phyloP scores from a whole-genome alignment of 2,113 vertebrate species.

The Phyllopteryx taeniolatus region DNA sequence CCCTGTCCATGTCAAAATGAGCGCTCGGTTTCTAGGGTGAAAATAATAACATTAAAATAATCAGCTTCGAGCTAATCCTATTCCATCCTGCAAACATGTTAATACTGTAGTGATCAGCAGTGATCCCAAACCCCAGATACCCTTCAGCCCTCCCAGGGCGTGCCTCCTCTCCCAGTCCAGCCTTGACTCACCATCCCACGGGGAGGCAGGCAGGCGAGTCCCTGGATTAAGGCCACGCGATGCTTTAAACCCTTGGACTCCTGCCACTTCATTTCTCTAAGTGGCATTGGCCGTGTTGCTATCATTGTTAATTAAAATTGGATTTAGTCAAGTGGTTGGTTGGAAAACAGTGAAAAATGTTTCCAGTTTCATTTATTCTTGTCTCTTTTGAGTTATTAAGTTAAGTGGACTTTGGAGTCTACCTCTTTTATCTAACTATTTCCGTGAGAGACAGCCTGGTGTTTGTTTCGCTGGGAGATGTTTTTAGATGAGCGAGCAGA shows the following conservation, averaged over 20 bases:
- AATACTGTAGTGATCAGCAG: slow-evolving; percentile 58
- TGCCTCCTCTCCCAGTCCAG: slow-evolving; percentile 29
- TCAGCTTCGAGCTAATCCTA: slow-evolving; percentile 58
- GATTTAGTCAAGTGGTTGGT: slow-evolving; percentile 62
- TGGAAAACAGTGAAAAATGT: slow-evolving; percentile 28
- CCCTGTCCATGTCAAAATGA: slow-evolving; percentile 5
- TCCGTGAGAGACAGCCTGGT: slow-evolving; percentile 40
- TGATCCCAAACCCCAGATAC: slow-evolving; percentile 41
- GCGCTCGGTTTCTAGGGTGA: slow-evolving; percentile 16
- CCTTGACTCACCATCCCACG: slow-evolving; percentile 34
- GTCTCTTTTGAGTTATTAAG: slow-evolving; percentile 4
- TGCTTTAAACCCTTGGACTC: slow-evolving; percentile 60
- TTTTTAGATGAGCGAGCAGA: slow-evolving; percentile 60
- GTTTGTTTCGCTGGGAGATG: slow-evolving; percentile 27
- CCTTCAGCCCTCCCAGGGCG: slow-evolving; percentile 18
- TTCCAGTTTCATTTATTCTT: slow-evolving; percentile 15
- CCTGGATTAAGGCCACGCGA: slow-evolving; percentile 68
- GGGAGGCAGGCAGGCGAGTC: slow-evolving; percentile 53
- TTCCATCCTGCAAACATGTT: slow-evolving; percentile 56
- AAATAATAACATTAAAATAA: slow-evolving; percentile 65
- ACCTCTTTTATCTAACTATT: slow-evolving; percentile 23
- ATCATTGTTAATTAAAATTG: slow-evolving; percentile 63
- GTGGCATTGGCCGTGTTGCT: slow-evolving; percentile 49
- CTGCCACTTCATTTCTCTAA: slow-evolving; percentile 71
- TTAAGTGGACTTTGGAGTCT: slow-evolving; percentile 12